Evolutionary conservation across 2,113 vertebrate genomes (phyloP).

Genomic region (Cynoglossus semilaevis): DNA sequence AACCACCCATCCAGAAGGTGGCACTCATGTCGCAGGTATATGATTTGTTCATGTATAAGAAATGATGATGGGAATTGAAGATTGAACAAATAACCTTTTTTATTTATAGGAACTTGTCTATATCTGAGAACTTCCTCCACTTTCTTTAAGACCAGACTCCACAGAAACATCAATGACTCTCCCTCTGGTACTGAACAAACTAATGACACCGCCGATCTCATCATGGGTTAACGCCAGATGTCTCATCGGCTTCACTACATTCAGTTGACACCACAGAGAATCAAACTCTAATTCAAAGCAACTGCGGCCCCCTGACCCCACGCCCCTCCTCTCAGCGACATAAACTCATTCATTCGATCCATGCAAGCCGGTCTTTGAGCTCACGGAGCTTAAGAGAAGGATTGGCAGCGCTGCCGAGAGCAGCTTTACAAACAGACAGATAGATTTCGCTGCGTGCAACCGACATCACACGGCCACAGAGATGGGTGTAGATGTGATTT

Average conservation of each 20-base stretch:
- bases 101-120: too few species aligned
- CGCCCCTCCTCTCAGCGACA: neutral
- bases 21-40: too few species aligned
- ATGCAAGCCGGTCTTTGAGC: conserved; percentile 31
- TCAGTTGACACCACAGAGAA: conserved; percentile 35
- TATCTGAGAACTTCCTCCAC: too few species aligned
- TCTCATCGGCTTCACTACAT: conserved; percentile 19
- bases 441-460: conserved; percentile 23
- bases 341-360: conserved; percentile 37
- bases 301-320: conserved; percentile 7
- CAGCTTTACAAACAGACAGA: conserved; percentile 33
- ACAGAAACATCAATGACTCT: conserved; percentile 4
- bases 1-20: too few species aligned
- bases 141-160: conserved; percentile 1
- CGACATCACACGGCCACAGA: conserved; percentile 37
- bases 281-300: conserved; percentile 43
- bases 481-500: conserved; percentile 21
- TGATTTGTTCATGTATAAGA: too few species aligned
- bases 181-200: conserved; percentile 28
- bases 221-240: conserved; percentile 10
- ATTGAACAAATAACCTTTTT: too few species aligned
- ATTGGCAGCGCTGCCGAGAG: conserved; percentile 15
- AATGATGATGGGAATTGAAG: too few species aligned
- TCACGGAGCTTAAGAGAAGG: conserved; percentile 36
- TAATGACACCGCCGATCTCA: conserved; percentile 1